phyloP scores from a whole-genome alignment of 2,113 vertebrate genomes.

The Periophthalmus modestus region DNA sequence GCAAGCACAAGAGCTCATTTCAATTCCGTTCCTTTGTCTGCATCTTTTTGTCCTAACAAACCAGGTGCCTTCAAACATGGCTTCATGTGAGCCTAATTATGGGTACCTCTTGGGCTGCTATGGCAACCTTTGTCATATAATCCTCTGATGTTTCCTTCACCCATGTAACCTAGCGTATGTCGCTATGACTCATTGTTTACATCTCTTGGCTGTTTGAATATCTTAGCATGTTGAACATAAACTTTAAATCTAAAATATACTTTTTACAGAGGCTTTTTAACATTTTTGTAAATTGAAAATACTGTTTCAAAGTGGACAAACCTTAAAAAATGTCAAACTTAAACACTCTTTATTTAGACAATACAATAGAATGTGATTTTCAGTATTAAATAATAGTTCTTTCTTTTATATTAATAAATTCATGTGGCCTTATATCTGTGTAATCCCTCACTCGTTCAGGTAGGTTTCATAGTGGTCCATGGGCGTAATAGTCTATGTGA shows the following conservation, averaged over 20 bases:
- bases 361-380: no score
- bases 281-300: no score
- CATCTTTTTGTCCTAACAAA: slow-evolving; percentile 40
- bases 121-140: slow-evolving; percentile 60
- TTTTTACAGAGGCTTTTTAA: background rate
- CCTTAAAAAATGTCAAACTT: no score
- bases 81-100: slow-evolving; percentile 45
- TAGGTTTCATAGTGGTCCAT: no score
- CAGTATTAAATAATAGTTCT: no score
- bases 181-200: slow-evolving; percentile 37
- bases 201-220: slow-evolving; percentile 17
- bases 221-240: slow-evolving; percentile 24
- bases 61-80: slow-evolving; percentile 46
- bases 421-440: no score
- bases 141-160: slow-evolving; percentile 42
- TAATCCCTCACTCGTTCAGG: no score
- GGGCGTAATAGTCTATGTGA: no score
- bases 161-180: slow-evolving; percentile 12
- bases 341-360: no score
- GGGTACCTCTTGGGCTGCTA: slow-evolving; percentile 38
- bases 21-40: background rate
- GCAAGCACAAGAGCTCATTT: background rate
- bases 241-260: slow-evolving; percentile 16
- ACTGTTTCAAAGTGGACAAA: no score
- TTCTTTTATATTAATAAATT: no score